Evolutionary conservation across 2,113 vertebrate genomes (phyloP).

Genomic region (Varanus salvator): DNA sequence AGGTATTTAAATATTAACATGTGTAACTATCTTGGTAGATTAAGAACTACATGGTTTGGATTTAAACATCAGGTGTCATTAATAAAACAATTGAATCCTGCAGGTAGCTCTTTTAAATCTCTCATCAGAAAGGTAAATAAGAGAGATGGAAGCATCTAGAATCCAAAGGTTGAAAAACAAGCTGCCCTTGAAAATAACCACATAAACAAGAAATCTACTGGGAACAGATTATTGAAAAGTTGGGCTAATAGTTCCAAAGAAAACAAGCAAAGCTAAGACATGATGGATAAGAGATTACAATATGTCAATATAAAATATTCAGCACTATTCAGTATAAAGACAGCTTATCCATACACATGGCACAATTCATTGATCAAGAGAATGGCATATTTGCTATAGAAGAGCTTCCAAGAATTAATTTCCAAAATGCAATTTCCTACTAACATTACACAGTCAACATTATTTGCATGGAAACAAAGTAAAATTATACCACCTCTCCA

Average conservation of each 20-base stretch:
- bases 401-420: not conserved
- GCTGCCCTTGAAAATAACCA: slow-evolving; percentile 15
- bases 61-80: not conserved
- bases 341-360: not conserved
- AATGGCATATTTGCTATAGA: slow-evolving; percentile 1
- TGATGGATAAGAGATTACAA: slow-evolving; percentile 16
- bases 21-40: not conserved
- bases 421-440: not conserved
- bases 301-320: slow-evolving; percentile 21
- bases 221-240: slow-evolving; percentile 2
- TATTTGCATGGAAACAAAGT: not conserved
- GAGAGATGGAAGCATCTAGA: not conserved
- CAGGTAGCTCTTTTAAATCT: not conserved
- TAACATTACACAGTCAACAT: not conserved
- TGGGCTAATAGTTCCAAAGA: slow-evolving; percentile 2
- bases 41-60: not conserved
- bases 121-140: not conserved
- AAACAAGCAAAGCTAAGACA: slow-evolving; percentile 24
- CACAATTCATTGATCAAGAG: slow-evolving; percentile 22
- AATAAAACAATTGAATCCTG: not conserved
- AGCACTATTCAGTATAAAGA: not conserved
- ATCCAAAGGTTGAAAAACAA: slow-evolving; percentile 2
- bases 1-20: not conserved
- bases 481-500: not conserved
- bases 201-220: not conserved